Evolutionary conservation across 2,113 vertebrate species (phyloP).

Genomic region (Pachycephala philippinensis): DNA sequence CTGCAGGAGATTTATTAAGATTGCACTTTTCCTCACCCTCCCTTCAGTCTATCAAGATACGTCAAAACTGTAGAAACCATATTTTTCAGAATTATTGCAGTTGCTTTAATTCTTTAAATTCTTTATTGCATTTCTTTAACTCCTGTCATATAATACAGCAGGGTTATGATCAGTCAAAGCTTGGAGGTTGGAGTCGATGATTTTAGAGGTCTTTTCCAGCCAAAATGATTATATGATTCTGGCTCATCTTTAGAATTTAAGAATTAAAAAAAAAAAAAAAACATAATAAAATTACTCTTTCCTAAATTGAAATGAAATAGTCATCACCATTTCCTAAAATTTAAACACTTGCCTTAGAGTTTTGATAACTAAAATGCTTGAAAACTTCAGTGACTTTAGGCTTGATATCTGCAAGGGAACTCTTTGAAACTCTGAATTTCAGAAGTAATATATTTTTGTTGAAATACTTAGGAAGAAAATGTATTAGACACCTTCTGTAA

Average conservation of each 20-base stretch:
- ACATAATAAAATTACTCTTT: neutral
- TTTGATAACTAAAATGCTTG: neutral
- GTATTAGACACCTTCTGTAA: neutral
- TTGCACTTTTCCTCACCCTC: constrained; percentile 68
- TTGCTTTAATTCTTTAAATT: neutral
- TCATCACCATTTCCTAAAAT: neutral
- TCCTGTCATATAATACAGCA: neutral
- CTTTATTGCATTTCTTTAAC: constrained; percentile 38
- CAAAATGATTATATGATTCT: neutral
- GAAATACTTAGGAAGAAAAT: neutral
- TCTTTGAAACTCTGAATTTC: neutral
- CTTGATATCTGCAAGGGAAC: neutral
- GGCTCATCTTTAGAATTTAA: neutral
- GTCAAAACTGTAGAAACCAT: constrained; percentile 51
- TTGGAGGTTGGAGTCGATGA: neutral
- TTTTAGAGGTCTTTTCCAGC: neutral
- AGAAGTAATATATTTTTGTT: neutral
- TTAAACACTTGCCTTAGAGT: neutral
- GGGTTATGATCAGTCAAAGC: neutral
- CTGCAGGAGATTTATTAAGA: constrained; percentile 77
- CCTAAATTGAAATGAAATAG: neutral
- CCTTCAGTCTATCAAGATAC: constrained; percentile 65
- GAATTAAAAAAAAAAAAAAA: neutral
- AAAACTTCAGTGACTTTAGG: neutral
- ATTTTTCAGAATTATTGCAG: neutral